phyloP scores from a whole-genome alignment of 2,797 vertebrate genomes.

The Lepidocolaptes lacrymiger region DNA sequence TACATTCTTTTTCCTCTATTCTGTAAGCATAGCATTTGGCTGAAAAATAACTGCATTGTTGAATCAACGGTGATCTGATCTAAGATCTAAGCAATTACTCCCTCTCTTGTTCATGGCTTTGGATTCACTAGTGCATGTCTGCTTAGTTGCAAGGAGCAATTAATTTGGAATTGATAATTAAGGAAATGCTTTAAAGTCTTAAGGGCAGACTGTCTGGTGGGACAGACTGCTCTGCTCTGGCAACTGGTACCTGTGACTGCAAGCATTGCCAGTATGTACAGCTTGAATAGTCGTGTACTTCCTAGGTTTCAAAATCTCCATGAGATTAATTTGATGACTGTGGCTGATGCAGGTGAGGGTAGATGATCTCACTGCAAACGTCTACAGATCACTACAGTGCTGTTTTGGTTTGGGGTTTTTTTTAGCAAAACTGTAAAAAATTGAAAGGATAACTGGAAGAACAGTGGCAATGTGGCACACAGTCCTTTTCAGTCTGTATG shows the following conservation, averaged over 20 bases:
- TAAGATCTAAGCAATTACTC: neutral
- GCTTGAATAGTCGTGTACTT: neutral
- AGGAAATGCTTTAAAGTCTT: neutral
- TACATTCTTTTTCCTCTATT: neutral
- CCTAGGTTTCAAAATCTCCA: neutral
- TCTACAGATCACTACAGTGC: rapidly evolving
- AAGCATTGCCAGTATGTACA: rapidly evolving
- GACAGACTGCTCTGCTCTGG: neutral
- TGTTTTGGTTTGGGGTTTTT: rapidly evolving
- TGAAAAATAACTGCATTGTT: neutral
- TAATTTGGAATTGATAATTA: neutral
- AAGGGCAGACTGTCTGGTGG: neutral
- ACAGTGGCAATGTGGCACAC: neutral
- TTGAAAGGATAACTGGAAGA: neutral
- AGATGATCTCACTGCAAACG: rapidly evolving
- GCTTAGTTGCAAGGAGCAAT: neutral
- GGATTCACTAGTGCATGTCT: neutral
- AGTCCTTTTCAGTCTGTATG: neutral
- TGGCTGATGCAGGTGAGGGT: neutral
- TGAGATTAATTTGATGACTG: neutral
- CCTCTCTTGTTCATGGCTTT: neutral
- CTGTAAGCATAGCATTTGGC: neutral
- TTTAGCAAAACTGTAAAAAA: neutral
- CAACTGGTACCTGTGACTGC: rapidly evolving
- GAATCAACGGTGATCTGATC: neutral